Percentiles rank a stretch among this genome's conserved stretches.
Conservation (phyloP, 2,113 vertebrate species). For the Azemiops feae region DNA sequence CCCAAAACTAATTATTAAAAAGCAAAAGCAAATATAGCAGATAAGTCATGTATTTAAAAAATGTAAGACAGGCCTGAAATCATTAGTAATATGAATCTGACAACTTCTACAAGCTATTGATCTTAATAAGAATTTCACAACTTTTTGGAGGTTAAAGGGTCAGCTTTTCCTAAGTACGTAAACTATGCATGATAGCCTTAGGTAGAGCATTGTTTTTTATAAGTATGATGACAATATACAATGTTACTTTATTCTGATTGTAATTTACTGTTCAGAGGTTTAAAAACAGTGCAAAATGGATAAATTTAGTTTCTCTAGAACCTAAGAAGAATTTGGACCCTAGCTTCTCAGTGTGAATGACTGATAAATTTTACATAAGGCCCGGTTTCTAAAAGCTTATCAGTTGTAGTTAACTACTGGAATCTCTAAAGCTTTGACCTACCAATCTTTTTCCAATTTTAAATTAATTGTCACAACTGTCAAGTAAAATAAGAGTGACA, state of each 20-base stretch:
- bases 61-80: neutral
- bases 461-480: neutral
- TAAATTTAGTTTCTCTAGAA: neutral
- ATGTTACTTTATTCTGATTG: neutral
- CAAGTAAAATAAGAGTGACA: constrained; percentile 12
- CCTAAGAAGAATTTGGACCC: neutral
- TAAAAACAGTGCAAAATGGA: neutral
- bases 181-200: neutral
- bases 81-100: neutral
- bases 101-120: neutral
- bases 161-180: neutral
- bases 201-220: neutral
- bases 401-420: neutral
- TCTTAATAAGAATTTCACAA: neutral
- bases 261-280: constrained; percentile 56
- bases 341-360: neutral
- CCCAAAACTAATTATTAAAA: neutral
- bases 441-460: neutral
- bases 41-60: neutral
- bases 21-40: neutral
- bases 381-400: neutral
- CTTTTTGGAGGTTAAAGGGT: neutral
- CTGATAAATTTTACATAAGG: neutral
- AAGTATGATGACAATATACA: neutral
- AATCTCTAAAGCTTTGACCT: neutral